These are phyloP conservation scores for Manis pentadactyla DNA, from an alignment of 2,797 vertebrate genomes.

Conservation along the genomic window DNA sequence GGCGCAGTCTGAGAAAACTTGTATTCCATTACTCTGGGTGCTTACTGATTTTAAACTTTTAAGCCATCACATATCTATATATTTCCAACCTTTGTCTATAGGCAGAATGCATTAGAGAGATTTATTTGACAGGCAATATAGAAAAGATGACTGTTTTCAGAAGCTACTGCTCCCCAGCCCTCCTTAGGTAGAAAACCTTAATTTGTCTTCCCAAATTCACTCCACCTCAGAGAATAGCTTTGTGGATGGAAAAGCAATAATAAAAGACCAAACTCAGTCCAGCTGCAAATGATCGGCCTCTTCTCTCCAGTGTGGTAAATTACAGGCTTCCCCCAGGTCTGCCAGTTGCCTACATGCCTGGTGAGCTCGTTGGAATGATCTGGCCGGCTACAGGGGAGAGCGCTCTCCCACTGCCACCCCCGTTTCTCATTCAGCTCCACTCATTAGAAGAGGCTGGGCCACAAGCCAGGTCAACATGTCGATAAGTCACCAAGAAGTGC, in stretches of 20 bases:
- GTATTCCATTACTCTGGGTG: conserved; percentile 1
- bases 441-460: conserved; percentile 62
- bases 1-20: neutral
- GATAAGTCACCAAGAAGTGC: conserved; percentile 67
- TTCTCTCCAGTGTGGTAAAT: conserved; percentile 36
- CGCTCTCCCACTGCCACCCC: neutral
- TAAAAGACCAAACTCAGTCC: conserved; percentile 56
- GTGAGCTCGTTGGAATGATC: neutral
- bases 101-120: conserved; percentile 69
- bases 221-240: conserved; percentile 70
- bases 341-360: neutral
- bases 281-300: conserved; percentile 33
- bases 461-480: conserved; percentile 53
- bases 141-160: conserved; percentile 69
- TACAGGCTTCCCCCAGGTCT: neutral
- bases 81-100: conserved; percentile 69
- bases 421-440: conserved; percentile 70
- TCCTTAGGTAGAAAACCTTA: conserved; percentile 72
- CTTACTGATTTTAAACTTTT: conserved; percentile 61
- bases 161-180: conserved; percentile 62
- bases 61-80: conserved; percentile 61
- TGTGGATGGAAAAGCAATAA: conserved; percentile 70
- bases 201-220: conserved; percentile 76
- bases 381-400: neutral
- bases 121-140: conserved; percentile 73